A percentile compares a stretch with the other conserved stretches of the same genome.
Conservation (phyloP, 2,888 invertebrate species). For the Agonopterix alstromeriana region DNA sequence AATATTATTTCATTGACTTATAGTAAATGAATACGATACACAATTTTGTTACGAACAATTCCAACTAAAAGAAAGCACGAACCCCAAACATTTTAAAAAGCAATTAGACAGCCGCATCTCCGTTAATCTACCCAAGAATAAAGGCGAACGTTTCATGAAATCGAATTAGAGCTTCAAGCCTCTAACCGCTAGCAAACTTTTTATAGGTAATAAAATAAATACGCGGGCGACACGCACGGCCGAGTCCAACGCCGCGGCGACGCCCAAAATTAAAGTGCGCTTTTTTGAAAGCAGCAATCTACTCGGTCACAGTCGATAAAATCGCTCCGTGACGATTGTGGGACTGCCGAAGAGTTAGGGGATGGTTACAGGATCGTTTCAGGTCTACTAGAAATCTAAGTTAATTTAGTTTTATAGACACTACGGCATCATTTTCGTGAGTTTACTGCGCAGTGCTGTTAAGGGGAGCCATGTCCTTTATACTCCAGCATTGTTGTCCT, state of each 20-base stretch:
- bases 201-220: slow-evolving; percentile 71
- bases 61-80: too few species aligned
- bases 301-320: slow-evolving; percentile 71
- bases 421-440: too few species aligned
- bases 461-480: too few species aligned
- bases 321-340: slow-evolving; percentile 66
- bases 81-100: too few species aligned
- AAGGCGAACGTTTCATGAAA: slow-evolving; percentile 1
- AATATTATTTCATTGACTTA: too few species aligned
- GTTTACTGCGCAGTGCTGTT: too few species aligned
- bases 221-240: slow-evolving; percentile 62
- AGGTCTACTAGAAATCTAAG: too few species aligned
- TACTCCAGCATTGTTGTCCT: too few species aligned
- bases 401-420: too few species aligned
- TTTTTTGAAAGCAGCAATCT: slow-evolving; percentile 66
- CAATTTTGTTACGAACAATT: too few species aligned
- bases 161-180: slow-evolving; percentile 15
- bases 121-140: slow-evolving; percentile 2
- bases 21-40: too few species aligned
- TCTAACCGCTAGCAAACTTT: slow-evolving; percentile 37
- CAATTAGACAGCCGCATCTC: too few species aligned
- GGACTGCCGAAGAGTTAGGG: slow-evolving; percentile 24
- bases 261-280: slow-evolving; percentile 67
- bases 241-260: slow-evolving; percentile 38
- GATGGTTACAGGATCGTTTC: slow-evolving; percentile 4